These are phyloP conservation scores for Thera obeliscata DNA, from an alignment of 2,888 invertebrate species.

Conservation along the genomic window DNA sequence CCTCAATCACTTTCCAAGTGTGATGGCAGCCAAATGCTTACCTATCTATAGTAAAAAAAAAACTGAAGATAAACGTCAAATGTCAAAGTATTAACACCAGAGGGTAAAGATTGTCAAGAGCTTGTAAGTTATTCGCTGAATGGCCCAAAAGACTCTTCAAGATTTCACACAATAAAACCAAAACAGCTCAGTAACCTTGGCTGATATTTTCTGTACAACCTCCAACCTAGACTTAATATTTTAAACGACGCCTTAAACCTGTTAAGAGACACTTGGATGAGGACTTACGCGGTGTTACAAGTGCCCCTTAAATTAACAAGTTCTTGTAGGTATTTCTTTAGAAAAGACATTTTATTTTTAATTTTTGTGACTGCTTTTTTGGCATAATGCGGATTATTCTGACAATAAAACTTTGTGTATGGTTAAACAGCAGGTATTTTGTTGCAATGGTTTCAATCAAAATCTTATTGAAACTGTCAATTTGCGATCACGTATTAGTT, in stretches of 20 bases:
- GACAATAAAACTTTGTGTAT: not conserved
- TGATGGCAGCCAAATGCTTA: too few relatives aligned
- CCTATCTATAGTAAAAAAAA: not conserved
- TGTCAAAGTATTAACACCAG: not conserved
- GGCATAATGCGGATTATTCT: not conserved
- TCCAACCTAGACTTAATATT: constrained; percentile 27
- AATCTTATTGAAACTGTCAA: too few relatives aligned
- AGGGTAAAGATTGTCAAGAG: not conserved
- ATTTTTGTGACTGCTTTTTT: not conserved
- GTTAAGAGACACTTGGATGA: constrained; percentile 30
- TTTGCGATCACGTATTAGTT: too few relatives aligned
- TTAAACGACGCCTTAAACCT: constrained; percentile 30
- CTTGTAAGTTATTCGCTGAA: not conserved
- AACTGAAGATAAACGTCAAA: not conserved
- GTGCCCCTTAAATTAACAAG: constrained; percentile 35
- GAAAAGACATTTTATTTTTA: constrained; percentile 6
- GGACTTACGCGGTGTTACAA: constrained; percentile 33
- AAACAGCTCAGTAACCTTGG: constrained; percentile 6
- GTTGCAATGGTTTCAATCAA: too few relatives aligned
- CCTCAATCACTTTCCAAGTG: too few relatives aligned
- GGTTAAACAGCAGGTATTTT: not conserved
- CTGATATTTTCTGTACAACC: constrained; percentile 14
- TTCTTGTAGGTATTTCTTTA: constrained; percentile 18
- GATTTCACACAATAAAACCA: constrained; percentile 11
- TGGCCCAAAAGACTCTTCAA: not conserved